Conservation (phyloP, 2,113 vertebrate species). For the Cinclus mexicanus region DNA sequence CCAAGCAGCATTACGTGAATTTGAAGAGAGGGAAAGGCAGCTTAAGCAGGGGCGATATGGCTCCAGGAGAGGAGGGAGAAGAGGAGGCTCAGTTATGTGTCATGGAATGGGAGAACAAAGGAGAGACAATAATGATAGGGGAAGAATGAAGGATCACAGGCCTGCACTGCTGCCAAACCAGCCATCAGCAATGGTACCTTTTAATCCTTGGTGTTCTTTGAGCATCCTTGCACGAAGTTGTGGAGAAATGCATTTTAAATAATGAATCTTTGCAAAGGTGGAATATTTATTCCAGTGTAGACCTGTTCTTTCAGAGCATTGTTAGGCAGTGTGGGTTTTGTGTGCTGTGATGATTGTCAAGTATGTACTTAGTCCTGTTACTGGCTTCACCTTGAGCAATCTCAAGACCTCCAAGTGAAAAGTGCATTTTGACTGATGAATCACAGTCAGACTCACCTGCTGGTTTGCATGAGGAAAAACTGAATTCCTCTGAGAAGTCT, state of each 20-base stretch:
- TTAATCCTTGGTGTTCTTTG: background rate
- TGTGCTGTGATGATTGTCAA: background rate
- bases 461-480: background rate
- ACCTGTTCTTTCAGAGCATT: background rate
- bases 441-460: background rate
- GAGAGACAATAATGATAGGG: slow-evolving; percentile 78
- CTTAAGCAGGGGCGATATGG: slow-evolving; percentile 86
- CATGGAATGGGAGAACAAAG: slow-evolving; percentile 85
- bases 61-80: slow-evolving; percentile 79
- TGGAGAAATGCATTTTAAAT: background rate
- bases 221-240: background rate
- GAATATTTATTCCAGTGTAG: background rate
- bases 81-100: slow-evolving; percentile 77
- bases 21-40: slow-evolving; percentile 90
- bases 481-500: background rate
- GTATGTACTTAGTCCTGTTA: background rate
- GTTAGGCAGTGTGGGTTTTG: background rate
- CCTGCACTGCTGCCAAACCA: slow-evolving; percentile 82
- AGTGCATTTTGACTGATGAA: background rate
- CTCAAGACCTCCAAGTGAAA: background rate
- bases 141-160: slow-evolving; percentile 86
- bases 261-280: background rate
- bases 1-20: slow-evolving; percentile 89
- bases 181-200: slow-evolving; percentile 84
- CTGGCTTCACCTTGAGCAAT: background rate